Evolutionary conservation across 1,140 invertebrate species (phyloP).

Genomic region (Sarcophaga peregrina): DNA sequence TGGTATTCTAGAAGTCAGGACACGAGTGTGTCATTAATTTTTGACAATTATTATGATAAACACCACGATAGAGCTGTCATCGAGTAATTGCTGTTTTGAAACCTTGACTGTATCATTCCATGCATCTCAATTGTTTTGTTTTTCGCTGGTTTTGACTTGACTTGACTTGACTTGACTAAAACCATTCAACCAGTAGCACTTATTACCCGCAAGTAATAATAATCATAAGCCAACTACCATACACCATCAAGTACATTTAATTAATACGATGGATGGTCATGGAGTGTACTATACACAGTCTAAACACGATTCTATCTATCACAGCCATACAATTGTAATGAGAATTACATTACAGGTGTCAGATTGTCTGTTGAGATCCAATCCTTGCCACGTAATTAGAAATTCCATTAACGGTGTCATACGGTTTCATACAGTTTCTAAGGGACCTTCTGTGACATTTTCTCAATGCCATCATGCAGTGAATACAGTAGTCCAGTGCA

Average conservation of each 20-base stretch:
- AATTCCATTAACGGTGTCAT: slow-evolving; percentile 35
- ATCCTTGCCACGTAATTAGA: neutral
- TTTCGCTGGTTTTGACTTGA: no score
- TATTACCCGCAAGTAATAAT: neutral
- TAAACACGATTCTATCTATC: neutral
- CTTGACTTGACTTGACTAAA: no score
- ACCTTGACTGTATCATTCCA: neutral
- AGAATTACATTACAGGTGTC: neutral
- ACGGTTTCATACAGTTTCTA: neutral
- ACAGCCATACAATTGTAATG: neutral
- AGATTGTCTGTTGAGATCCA: slow-evolving; percentile 20
- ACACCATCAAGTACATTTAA: neutral
- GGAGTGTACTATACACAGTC: no score
- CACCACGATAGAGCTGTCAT: slow-evolving; percentile 25
- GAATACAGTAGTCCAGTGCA: no score
- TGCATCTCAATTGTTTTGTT: slow-evolving; percentile 16
- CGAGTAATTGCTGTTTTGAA: slow-evolving; percentile 28
- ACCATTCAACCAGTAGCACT: neutral
- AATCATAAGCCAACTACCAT: neutral
- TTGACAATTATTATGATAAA: slow-evolving; percentile 23
- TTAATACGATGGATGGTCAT: no score
- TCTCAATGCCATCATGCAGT: neutral
- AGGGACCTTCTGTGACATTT: neutral
- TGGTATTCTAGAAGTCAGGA: slow-evolving; percentile 7
- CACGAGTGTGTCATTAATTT: slow-evolving; percentile 34